Percentiles rank a stretch among this genome's conserved stretches.
Conservation (phyloP, 1,140 invertebrate genomes). For the Heliconius hewitsoni region DNA sequence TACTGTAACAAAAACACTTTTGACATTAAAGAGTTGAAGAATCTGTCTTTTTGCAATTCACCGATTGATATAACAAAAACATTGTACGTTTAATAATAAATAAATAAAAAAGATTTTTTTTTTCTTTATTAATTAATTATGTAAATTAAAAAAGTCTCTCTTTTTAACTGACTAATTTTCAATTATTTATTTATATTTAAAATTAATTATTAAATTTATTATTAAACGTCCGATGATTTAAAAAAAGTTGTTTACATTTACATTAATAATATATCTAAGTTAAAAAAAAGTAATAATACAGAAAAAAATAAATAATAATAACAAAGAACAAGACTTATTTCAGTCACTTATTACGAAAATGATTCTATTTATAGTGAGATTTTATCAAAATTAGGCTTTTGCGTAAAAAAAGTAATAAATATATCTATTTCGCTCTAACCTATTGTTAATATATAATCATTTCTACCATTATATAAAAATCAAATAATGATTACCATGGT, state of each 20-base stretch:
- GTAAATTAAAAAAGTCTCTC: not conserved
- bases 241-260: not conserved
- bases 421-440: not conserved
- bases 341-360: not conserved
- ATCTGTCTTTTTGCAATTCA: not conserved
- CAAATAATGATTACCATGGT: not conserved
- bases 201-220: not conserved
- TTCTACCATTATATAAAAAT: not conserved
- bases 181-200: not conserved
- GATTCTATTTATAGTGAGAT: not conserved
- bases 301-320: constrained; percentile 1
- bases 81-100: constrained; percentile 6
- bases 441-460: not conserved
- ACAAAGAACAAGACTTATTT: constrained; percentile 4
- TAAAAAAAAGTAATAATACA: not conserved
- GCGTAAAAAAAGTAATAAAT: not conserved
- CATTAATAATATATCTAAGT: not conserved
- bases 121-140: not conserved
- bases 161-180: not conserved
- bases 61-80: not conserved
- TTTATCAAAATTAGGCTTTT: constrained; percentile 5
- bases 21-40: not conserved
- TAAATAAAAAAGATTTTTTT: not conserved
- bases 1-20: not conserved
- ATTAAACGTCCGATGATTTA: not conserved